phyloP scores from a whole-genome alignment of 2,113 vertebrate species.

The Ascaphus truei region DNA sequence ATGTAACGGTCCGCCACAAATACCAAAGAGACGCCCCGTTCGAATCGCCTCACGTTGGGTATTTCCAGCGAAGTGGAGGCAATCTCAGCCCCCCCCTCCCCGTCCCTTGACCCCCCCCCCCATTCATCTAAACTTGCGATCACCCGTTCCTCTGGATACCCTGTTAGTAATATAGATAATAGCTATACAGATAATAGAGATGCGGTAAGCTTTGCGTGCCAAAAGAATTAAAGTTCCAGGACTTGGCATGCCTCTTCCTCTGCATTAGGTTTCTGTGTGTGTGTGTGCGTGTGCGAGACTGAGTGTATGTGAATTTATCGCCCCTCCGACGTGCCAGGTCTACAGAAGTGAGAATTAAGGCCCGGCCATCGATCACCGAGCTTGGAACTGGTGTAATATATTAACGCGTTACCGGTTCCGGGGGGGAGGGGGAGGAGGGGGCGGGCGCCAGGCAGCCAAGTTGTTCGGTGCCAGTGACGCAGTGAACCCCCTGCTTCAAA shows the following conservation, averaged over 20 bases:
- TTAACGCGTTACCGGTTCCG: too few relatives aligned
- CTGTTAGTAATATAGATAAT: not conserved
- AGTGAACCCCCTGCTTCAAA: too few relatives aligned
- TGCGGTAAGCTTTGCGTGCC: not conserved
- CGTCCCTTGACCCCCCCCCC: not conserved
- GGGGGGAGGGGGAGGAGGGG: too few relatives aligned
- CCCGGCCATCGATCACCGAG: too few relatives aligned
- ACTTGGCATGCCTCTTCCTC: not conserved
- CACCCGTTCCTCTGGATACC: not conserved
- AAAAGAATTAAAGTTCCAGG: not conserved
- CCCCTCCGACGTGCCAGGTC: not conserved
- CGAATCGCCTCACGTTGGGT: not conserved
- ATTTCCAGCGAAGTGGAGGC: not conserved
- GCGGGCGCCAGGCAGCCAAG: too few relatives aligned
- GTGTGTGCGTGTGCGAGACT: not conserved
- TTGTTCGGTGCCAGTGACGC: too few relatives aligned
- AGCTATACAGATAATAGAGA: not conserved
- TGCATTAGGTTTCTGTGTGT: conserved; percentile 9
- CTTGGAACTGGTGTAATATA: too few relatives aligned
- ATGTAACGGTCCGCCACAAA: too few relatives aligned
- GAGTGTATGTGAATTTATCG: conserved; percentile 1
- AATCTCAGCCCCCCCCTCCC: not conserved
- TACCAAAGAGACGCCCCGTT: too few relatives aligned
- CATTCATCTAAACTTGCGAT: not conserved
- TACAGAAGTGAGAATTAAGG: not conserved